phyloP scores from a whole-genome alignment of 1,140 invertebrate genomes.

The Ericerus pela region DNA sequence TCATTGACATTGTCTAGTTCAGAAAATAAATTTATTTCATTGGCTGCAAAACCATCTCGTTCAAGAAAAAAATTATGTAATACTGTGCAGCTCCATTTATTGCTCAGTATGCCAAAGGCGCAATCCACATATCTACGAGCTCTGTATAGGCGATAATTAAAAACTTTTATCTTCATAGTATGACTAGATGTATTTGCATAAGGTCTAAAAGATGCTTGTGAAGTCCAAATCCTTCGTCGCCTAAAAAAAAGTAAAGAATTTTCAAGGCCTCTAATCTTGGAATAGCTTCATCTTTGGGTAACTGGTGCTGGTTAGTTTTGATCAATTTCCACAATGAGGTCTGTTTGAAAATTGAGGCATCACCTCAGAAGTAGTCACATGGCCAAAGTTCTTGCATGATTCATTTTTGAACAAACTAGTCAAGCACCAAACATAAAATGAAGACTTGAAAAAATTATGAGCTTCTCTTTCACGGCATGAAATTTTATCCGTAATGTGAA shows the following conservation, averaged over 20 bases:
- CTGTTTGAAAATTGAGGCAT: conserved; percentile 4
- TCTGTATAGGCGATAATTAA: conserved; percentile 29
- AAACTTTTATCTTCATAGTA: conserved; percentile 24
- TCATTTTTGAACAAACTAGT: too few species aligned
- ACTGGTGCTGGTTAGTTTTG: background rate
- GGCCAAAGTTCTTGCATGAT: too few species aligned
- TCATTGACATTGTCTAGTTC: too few species aligned
- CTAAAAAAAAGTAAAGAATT: conserved; percentile 19
- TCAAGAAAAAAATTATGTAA: too few species aligned
- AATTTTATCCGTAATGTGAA: too few species aligned
- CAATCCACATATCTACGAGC: conserved; percentile 26
- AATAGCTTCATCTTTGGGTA: conserved; percentile 2
- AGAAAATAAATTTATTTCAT: too few species aligned
- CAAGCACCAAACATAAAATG: too few species aligned
- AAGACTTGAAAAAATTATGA: too few species aligned
- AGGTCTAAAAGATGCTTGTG: conserved; percentile 27
- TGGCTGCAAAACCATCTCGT: too few species aligned
- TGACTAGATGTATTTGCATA: conserved; percentile 15
- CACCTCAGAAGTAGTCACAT: too few species aligned
- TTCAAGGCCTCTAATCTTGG: background rate
- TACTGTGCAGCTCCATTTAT: conserved; percentile 20
- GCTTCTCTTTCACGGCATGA: too few species aligned
- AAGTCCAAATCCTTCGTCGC: conserved; percentile 33
- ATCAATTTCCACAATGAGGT: too few species aligned
- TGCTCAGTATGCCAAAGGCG: conserved; percentile 24